Percentiles rank a stretch among this genome's conserved stretches.
phyloP scores from a whole-genome alignment of 2,888 invertebrate species.

The Sphecodes monilicornis region DNA sequence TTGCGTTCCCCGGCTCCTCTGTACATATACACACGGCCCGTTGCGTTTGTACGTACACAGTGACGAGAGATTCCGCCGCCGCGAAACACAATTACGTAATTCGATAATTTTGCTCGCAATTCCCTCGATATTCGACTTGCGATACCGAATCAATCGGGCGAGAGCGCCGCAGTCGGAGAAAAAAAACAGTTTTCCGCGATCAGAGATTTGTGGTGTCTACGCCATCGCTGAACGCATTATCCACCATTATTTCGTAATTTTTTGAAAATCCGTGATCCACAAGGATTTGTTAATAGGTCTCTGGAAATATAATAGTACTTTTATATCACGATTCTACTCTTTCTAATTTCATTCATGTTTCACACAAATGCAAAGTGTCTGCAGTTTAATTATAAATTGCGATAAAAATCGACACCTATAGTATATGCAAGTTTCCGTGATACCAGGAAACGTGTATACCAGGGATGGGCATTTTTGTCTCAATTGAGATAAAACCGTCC shows the following conservation, averaged over 20 bases:
- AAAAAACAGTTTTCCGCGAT: background rate
- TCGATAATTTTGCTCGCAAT: background rate
- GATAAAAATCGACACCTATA: no score
- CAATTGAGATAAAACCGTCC: no score
- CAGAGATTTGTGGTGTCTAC: background rate
- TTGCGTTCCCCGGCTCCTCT: background rate
- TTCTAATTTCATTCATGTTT: no score
- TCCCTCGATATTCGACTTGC: background rate
- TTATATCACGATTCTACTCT: no score
- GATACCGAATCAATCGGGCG: background rate
- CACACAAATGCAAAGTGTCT: no score
- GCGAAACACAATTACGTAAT: conserved; percentile 10
- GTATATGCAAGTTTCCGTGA: no score
- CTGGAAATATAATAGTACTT: no score
- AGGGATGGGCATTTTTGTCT: no score
- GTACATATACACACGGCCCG: background rate
- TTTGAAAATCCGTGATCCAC: background rate
- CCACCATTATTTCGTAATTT: background rate
- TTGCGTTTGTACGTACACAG: background rate
- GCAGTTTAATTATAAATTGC: no score
- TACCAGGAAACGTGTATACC: no score
- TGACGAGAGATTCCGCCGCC: background rate
- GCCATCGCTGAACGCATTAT: background rate
- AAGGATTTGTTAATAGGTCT: background rate
- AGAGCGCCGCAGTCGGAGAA: background rate